Conservation (phyloP, 2,797 vertebrate species). For the Sciurus carolinensis region DNA sequence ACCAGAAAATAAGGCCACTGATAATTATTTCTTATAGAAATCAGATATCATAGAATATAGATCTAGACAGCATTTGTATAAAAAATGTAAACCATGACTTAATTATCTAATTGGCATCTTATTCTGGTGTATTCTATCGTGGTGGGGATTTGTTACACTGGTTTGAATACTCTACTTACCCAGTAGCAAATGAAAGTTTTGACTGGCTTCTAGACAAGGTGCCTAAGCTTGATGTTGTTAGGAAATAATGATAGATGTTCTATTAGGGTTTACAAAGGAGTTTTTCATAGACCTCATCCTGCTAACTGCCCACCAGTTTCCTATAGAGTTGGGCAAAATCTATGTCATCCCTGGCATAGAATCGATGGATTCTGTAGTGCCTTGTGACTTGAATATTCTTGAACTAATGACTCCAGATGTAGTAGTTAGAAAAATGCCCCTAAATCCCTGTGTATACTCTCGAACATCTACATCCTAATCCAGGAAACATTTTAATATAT, state of each 20-base stretch:
- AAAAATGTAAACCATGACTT: neutral
- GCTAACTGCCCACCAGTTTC: neutral
- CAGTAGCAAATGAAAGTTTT: neutral
- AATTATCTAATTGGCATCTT: neutral
- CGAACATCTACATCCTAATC: neutral
- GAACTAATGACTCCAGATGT: neutral
- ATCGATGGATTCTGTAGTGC: neutral
- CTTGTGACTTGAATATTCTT: neutral
- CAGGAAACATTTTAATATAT: neutral
- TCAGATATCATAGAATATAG: neutral
- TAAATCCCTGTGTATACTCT: neutral
- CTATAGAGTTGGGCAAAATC: neutral
- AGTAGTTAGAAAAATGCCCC: neutral
- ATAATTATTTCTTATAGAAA: constrained; percentile 9
- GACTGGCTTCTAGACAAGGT: neutral
- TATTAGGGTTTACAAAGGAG: neutral
- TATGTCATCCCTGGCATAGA: neutral
- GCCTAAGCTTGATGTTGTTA: neutral
- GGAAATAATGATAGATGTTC: neutral
- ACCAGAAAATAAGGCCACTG: neutral
- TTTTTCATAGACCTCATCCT: neutral
- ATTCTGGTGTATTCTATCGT: neutral
- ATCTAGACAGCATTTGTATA: neutral
- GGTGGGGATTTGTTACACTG: neutral
- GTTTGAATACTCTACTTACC: neutral